Evolutionary conservation across 2,888 invertebrate species (phyloP), one percentile per base, ranked within the genome.

Genomic region (Agriopis leucophaearia): DNA sequence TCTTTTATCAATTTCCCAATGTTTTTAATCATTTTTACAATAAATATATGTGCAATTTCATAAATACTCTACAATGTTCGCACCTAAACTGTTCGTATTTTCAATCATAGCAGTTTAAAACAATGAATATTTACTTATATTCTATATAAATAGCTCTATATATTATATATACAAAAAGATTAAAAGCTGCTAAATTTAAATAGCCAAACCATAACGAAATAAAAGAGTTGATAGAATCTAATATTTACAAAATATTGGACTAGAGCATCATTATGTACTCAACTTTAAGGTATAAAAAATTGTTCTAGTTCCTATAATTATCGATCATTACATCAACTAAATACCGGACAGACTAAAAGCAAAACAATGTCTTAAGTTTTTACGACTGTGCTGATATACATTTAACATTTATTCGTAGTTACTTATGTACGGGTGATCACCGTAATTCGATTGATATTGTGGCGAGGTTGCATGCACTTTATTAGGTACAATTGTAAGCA

Each of bases 221-320:
- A 63, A 54, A 50, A 61, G 36, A 68, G 59, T 48, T 57, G 15
- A 42, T 52, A 59, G 40, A 52, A 47, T 15, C 56, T 68, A 66
- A 7, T 70, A 73, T 68, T 44, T 71, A 74, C 73, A 71, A 66
- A 57, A 67, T 65, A 60, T 69, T 62, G 45, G 67, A 70, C 67
- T 74, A 71, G 66, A 64, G n/a, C 64, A 63, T 18, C 9, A 45
- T 56, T 38, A 67, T 36, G 18, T 60, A 65, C 42, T 55, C 38
- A 13, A 60, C 18, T 27, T 15, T 38, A 51, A 36, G 4, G 4
- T 40, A 45, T 40, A 36, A 45, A 36, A 61, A 50, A 40, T 59
- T 64, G 47, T 52, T 61, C 42, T 60, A 59, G 9, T 57, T 18
- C 36, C 13, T 62, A 62, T 57, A 16, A 42, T 3, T 27, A 42